phyloP scores from a whole-genome alignment of 1,140 invertebrate species.

The Temnothorax nylanderi region DNA sequence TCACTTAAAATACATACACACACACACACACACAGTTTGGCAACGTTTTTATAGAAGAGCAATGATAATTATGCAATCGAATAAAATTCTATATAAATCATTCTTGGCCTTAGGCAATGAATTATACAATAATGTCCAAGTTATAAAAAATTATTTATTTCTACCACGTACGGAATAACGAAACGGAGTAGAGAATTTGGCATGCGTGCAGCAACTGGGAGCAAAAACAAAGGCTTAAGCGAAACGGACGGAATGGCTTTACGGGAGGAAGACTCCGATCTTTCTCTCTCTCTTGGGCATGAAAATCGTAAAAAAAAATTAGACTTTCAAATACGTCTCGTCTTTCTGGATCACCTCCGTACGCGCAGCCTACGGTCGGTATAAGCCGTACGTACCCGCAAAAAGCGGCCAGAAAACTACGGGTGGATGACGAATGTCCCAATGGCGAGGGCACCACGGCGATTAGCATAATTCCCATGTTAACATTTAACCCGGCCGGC shows the following conservation, averaged over 20 bases:
- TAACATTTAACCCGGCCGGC: conserved; percentile 81
- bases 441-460: conserved; percentile 66
- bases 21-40: not conserved
- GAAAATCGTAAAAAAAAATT: conserved; percentile 64
- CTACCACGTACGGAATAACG: not conserved
- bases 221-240: conserved; percentile 34
- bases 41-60: not conserved
- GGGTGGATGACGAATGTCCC: conserved; percentile 79
- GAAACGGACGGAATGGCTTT: conserved; percentile 14
- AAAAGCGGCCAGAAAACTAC: conserved; percentile 63
- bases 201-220: conserved; percentile 11
- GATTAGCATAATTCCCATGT: conserved; percentile 84
- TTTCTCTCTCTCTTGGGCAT: conserved; percentile 23
- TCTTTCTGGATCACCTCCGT: conserved; percentile 64
- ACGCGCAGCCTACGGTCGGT: conserved; percentile 48
- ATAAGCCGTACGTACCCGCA: conserved; percentile 62
- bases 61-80: not conserved
- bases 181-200: conserved; percentile 3
- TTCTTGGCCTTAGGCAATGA: not conserved
- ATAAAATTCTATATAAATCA: not conserved
- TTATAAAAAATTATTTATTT: conserved; percentile 28
- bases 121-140: not conserved
- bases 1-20: not conserved
- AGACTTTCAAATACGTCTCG: conserved; percentile 69
- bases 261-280: conserved; percentile 39